Evolutionary conservation across 1,140 invertebrate genomes (phyloP).

Genomic region (Tetramorium parvispinum): DNA sequence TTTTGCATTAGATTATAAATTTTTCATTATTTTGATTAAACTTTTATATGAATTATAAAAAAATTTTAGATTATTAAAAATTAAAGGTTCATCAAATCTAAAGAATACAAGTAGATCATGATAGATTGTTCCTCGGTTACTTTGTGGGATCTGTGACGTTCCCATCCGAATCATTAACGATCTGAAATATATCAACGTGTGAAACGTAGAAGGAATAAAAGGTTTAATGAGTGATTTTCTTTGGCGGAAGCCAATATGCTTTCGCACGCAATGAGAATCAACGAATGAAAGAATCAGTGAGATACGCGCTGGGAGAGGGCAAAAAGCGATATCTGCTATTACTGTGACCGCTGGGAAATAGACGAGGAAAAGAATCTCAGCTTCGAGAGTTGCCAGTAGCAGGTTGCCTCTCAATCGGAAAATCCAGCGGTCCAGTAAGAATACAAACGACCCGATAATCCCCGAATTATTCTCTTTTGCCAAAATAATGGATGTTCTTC

Average conservation of each 20-base stretch:
- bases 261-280: conserved; percentile 16
- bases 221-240: conserved; percentile 38
- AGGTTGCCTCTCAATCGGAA: not conserved
- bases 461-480: not conserved
- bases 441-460: conserved; percentile 3
- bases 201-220: not conserved
- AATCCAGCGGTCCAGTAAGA: not conserved
- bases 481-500: not conserved
- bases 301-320: not conserved
- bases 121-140: not conserved
- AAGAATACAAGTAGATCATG: not conserved
- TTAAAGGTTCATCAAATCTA: not conserved
- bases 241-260: not conserved
- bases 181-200: not conserved
- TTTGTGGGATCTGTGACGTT: not conserved
- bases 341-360: conserved; percentile 11
- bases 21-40: not conserved
- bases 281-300: not conserved
- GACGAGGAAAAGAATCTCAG: conserved; percentile 22
- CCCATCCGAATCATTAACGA: not conserved
- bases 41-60: not conserved
- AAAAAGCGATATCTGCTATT: conserved; percentile 27
- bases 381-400: conserved; percentile 14
- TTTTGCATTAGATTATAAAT: too few relatives aligned
- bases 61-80: not conserved